Conservation (phyloP, 92 coral and sea anemone genomes). For the Plumapathes pennacea region DNA sequence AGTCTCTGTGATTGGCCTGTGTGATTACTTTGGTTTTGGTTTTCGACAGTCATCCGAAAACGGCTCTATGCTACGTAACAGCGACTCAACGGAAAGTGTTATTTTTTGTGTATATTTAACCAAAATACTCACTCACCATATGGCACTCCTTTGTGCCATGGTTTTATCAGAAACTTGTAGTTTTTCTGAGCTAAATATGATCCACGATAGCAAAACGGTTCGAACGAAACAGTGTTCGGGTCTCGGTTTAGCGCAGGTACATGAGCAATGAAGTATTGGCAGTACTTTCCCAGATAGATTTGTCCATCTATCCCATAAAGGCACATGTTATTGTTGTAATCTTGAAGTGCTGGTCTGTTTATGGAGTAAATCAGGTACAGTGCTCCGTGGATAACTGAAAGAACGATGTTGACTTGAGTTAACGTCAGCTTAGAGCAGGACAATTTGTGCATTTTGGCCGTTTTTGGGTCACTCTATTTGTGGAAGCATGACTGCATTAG, state of each 20-base stretch:
- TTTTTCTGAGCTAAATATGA: conserved; percentile 62
- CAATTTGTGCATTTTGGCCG: too few species aligned
- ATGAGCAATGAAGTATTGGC: conserved; percentile 84
- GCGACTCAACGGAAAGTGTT: too few species aligned
- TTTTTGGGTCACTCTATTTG: too few species aligned
- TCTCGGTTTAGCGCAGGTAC: conserved; percentile 84
- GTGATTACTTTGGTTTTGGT: too few species aligned
- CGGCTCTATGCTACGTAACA: too few species aligned
- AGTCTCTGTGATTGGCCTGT: too few species aligned
- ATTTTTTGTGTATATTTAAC: too few species aligned
- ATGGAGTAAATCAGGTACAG: conserved; percentile 74
- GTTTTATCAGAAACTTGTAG: conserved; percentile 43
- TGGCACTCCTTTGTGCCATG: conserved; percentile 23
- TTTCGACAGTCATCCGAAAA: too few species aligned
- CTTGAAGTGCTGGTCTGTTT: conserved; percentile 62
- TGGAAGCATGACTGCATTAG: too few species aligned
- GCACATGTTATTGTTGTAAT: conserved; percentile 51
- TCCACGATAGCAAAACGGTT: conserved; percentile 76
- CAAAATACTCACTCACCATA: conserved; percentile 86
- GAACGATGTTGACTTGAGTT: background rate
- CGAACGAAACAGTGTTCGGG: conserved; percentile 84
- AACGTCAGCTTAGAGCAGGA: too few species aligned
- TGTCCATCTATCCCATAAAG: conserved; percentile 44
- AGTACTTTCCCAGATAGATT: conserved; percentile 43
- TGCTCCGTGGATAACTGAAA: conserved; percentile 67